A percentile compares a stretch with the other conserved stretches of the same genome.
Evolutionary conservation across 2,797 vertebrate genomes (phyloP).

Genomic region (Sibirionetta formosa): DNA sequence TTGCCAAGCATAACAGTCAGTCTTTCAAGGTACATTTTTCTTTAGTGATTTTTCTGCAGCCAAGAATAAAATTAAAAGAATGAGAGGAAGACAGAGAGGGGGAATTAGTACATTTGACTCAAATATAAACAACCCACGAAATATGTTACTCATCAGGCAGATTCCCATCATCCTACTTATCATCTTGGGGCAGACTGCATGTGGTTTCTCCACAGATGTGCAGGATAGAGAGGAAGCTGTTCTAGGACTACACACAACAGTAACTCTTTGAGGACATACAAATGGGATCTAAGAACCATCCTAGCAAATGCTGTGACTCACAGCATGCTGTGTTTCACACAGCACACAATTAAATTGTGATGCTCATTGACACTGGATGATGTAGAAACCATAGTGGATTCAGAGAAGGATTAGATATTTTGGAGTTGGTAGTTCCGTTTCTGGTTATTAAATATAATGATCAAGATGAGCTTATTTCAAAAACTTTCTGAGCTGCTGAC

Average conservation of each 20-base stretch:
- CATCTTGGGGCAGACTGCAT: background rate
- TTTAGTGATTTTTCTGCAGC: conserved; percentile 11
- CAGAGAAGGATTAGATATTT: background rate
- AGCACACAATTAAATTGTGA: background rate
- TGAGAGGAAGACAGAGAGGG: background rate
- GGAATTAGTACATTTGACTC: conserved; percentile 32
- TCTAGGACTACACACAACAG: background rate
- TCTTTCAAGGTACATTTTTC: conserved; percentile 45
- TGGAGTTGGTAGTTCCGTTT: background rate
- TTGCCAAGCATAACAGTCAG: conserved; percentile 9
- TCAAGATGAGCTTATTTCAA: background rate
- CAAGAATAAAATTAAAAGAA: conserved; percentile 47
- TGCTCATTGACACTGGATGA: background rate
- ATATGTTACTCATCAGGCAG: conserved; percentile 33
- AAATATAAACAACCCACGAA: conserved; percentile 34
- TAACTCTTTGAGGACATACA: background rate
- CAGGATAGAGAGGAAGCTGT: background rate
- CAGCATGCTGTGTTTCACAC: background rate
- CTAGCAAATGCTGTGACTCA: background rate
- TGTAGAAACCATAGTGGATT: background rate
- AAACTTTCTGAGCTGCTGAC: background rate
- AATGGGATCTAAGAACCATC: background rate
- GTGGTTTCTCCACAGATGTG: conserved; percentile 4
- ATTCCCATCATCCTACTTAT: conserved; percentile 25
- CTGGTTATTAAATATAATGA: background rate